These are phyloP conservation scores for Nansenia antarctica DNA, from an alignment of 2,113 vertebrate genomes.

Conservation along the genomic window DNA sequence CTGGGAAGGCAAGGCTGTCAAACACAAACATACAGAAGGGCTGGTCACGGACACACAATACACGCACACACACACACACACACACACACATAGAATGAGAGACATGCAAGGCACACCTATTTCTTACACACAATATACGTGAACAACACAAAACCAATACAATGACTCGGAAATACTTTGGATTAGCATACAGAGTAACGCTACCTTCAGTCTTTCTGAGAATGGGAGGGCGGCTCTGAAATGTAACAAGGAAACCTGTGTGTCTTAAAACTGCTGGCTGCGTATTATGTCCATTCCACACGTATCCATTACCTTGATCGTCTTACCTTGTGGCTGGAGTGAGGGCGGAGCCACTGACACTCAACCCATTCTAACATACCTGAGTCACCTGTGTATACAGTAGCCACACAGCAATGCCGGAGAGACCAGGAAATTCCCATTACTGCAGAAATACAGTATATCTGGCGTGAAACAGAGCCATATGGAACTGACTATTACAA, in stretches of 20 bases:
- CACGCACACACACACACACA: not conserved
- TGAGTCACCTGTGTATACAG: conserved; percentile 16
- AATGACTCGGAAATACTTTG: conserved; percentile 31
- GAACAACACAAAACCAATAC: conserved; percentile 6
- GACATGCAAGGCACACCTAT: not conserved
- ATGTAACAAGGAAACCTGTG: conserved; percentile 55
- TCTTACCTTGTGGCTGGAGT: conserved; percentile 43
- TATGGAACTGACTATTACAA: no score
- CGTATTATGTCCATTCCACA: conserved; percentile 55
- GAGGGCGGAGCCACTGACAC: conserved; percentile 49
- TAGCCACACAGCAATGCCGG: no score
- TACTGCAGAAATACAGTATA: no score
- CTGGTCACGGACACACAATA: conserved; percentile 17
- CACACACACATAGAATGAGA: not conserved
- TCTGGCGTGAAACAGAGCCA: no score
- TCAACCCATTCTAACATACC: conserved; percentile 46
- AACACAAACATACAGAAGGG: conserved; percentile 38
- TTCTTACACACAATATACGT: conserved; percentile 26
- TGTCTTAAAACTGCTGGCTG: conserved; percentile 50
- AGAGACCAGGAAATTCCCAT: no score
- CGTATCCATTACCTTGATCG: conserved; percentile 65
- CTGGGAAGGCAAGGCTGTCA: conserved; percentile 58
- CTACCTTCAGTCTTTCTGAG: conserved; percentile 27
- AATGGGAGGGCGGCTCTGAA: conserved; percentile 57
- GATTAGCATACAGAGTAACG: conserved; percentile 45